phyloP scores from a whole-genome alignment of 92 coral and sea anemone genomes.

The Actinernus sp. region DNA sequence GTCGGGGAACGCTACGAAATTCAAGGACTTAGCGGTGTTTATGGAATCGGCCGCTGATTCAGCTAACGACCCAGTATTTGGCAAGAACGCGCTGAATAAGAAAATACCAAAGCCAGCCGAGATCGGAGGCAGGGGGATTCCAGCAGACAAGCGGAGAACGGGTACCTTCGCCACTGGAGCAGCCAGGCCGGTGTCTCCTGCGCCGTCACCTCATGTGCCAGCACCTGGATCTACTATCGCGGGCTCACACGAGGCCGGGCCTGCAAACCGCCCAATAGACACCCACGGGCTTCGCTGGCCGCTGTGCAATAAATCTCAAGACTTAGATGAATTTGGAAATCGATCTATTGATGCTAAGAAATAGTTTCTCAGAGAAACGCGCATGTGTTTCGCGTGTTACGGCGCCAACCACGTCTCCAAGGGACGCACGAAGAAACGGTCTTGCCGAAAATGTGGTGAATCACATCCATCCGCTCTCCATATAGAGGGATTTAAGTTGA shows the following conservation, averaged over 20 bases:
- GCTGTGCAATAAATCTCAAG: conserved; percentile 36
- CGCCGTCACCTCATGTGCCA: conserved; percentile 6
- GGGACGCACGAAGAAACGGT: conserved; percentile 32
- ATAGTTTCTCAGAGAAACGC: conserved; percentile 20
- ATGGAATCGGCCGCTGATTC: conserved; percentile 36
- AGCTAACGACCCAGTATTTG: conserved; percentile 47
- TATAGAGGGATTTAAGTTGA: conserved; percentile 36
- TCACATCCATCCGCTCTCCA: conserved; percentile 57
- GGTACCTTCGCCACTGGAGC: conserved; percentile 20
- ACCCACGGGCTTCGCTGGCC: conserved; percentile 31
- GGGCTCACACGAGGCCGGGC: no score
- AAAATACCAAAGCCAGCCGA: not conserved
- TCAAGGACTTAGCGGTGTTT: conserved; percentile 31
- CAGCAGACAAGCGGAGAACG: not conserved
- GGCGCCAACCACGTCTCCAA: conserved; percentile 25
- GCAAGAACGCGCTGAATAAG: conserved; percentile 1
- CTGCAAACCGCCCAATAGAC: no score
- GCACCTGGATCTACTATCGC: no score
- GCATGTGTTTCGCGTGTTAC: conserved; percentile 49
- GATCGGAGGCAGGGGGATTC: not conserved
- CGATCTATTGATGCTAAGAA: conserved; percentile 43
- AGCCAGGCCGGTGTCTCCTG: no score
- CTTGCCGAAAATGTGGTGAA: conserved; percentile 40
- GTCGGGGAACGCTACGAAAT: conserved; percentile 9
- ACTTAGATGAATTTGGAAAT: conserved; percentile 37